A percentile compares a stretch with the other conserved stretches of the same genome.
Conservation (phyloP, 35 echinoderm and acorn worm species). For the Ptychodera flava region DNA sequence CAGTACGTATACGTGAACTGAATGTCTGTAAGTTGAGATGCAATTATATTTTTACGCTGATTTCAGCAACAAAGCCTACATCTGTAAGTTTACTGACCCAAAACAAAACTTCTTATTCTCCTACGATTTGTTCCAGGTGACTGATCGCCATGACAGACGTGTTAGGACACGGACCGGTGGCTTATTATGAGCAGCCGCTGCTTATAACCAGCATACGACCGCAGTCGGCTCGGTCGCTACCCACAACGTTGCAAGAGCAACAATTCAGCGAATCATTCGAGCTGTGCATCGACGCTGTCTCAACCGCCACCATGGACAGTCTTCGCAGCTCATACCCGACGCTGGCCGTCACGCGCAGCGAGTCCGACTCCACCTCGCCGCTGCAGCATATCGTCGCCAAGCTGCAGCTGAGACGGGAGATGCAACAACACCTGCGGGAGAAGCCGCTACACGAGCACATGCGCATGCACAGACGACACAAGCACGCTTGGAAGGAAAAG, state of each 20-base stretch:
- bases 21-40: too few species aligned
- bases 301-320: not conserved
- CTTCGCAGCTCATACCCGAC: not conserved
- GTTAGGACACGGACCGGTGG: not conserved
- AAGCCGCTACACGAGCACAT: not conserved
- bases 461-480: not conserved
- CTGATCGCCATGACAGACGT: not conserved
- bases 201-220: not conserved
- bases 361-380: not conserved
- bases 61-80: too few species aligned
- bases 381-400: not conserved
- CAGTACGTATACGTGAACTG: too few species aligned
- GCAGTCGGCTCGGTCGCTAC: not conserved
- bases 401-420: not conserved
- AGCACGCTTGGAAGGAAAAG: not conserved
- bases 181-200: not conserved
- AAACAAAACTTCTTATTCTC: not conserved
- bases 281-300: not conserved
- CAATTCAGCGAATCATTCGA: not conserved
- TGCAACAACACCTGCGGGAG: not conserved
- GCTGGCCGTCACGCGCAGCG: not conserved
- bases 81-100: too few species aligned
- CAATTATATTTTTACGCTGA: too few species aligned
- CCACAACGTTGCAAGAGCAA: not conserved
- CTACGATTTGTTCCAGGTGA: not conserved